Percentiles rank a stretch among this genome's conserved stretches.
phyloP scores from a whole-genome alignment of 2,797 vertebrate species.

The Chloroceryle inda region DNA sequence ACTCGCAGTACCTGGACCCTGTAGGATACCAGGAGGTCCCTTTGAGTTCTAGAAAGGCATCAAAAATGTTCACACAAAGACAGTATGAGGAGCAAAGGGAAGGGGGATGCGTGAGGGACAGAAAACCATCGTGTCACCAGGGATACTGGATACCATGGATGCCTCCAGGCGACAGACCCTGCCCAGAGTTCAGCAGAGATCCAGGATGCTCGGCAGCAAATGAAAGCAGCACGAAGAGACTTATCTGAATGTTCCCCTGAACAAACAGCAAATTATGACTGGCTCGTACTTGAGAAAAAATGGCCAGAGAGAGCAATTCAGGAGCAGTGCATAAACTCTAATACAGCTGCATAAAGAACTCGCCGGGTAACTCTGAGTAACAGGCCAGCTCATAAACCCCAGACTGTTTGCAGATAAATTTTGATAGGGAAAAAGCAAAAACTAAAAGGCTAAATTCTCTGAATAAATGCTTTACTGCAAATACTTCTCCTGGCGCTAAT shows the following conservation, averaged over 20 bases:
- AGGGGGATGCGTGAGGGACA: not conserved
- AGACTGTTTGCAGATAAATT: conserved; percentile 26
- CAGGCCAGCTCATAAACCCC: conserved; percentile 4
- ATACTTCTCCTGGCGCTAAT: not conserved
- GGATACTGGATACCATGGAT: not conserved
- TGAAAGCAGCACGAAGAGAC: not conserved
- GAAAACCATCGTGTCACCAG: not conserved
- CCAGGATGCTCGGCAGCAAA: not conserved
- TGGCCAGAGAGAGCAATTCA: not conserved
- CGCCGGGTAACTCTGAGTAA: not conserved
- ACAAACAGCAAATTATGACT: conserved; percentile 22
- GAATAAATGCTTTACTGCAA: conserved; percentile 30
- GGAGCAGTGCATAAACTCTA: conserved; percentile 13
- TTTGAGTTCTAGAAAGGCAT: not conserved
- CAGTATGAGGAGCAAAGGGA: not conserved
- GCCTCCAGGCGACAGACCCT: not conserved
- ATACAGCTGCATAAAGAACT: not conserved
- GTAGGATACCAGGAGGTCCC: not conserved
- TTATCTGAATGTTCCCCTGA: not conserved
- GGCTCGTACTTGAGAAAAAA: conserved; percentile 2
- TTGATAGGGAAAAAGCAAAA: not conserved
- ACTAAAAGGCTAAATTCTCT: not conserved
- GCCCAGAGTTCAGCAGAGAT: not conserved
- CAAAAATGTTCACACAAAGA: not conserved
- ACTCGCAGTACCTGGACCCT: not conserved